Conservation (phyloP, 92 coral and sea anemone genomes). For the Porites evermanni region DNA sequence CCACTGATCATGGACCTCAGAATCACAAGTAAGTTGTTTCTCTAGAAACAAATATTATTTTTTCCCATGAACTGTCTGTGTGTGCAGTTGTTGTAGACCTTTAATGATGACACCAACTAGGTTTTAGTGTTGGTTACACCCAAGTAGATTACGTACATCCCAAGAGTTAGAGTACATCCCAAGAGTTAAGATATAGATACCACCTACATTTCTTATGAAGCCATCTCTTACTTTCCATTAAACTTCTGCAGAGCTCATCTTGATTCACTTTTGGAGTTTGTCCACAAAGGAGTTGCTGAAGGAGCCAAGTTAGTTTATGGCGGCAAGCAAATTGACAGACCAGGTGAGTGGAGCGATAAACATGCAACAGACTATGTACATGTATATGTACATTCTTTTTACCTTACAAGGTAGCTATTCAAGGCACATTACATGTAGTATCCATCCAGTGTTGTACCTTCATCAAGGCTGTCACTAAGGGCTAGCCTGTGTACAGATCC, state of each 20-base stretch:
- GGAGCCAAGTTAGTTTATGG: conserved; percentile 94
- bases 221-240: neutral
- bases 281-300: conserved; percentile 86
- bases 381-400: too few relatives aligned
- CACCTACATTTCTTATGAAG: neutral
- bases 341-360: conserved; percentile 59
- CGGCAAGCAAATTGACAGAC: conserved; percentile 89
- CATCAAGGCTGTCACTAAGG: too few relatives aligned
- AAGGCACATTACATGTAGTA: too few relatives aligned
- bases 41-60: too few relatives aligned
- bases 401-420: too few relatives aligned
- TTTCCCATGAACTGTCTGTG: neutral
- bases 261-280: conserved; percentile 80
- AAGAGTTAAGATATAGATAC: too few relatives aligned
- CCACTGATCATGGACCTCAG: conserved; percentile 99
- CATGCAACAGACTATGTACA: too few relatives aligned
- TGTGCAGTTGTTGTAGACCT: neutral
- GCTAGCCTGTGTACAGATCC: too few relatives aligned
- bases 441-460: too few relatives aligned
- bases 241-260: conserved; percentile 79
- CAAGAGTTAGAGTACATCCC: too few relatives aligned
- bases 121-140: too few relatives aligned
- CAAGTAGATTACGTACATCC: too few relatives aligned
- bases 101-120: neutral
- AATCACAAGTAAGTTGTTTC: conserved; percentile 80